A percentile compares a stretch with the other conserved stretches of the same genome.
Evolutionary conservation across 2,888 invertebrate genomes (phyloP).

Genomic region (Eupeodes latifasciatus): DNA sequence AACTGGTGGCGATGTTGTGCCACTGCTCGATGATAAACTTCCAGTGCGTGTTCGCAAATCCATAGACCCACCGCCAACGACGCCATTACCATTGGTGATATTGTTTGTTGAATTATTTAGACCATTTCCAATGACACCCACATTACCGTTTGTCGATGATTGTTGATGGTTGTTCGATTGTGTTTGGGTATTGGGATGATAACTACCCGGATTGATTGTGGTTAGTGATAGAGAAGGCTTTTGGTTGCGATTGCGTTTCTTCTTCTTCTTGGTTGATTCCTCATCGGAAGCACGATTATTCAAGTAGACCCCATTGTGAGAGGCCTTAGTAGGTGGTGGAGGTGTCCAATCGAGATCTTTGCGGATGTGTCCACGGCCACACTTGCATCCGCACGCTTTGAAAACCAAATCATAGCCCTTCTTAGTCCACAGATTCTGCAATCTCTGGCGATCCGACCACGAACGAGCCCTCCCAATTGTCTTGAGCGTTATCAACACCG

Average conservation of each 20-base stretch:
- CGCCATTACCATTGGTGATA: no score
- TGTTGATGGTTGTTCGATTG: constrained; percentile 68
- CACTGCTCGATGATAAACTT: constrained; percentile 90
- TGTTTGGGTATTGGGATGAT: constrained; percentile 81
- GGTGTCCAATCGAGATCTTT: constrained; percentile 97
- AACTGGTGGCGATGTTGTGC: constrained; percentile 92
- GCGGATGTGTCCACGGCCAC: constrained; percentile 95
- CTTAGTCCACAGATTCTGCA: constrained; percentile 98
- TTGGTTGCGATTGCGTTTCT: constrained; percentile 88
- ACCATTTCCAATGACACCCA: constrained; percentile 81
- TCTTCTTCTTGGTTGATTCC: constrained; percentile 87
- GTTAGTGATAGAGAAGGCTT: constrained; percentile 87
- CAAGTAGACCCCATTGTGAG: constrained; percentile 78
- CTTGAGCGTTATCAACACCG: constrained; percentile 94
- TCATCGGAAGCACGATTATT: constrained; percentile 82
- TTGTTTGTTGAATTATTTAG: constrained; percentile 45
- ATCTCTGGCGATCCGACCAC: constrained; percentile 97
- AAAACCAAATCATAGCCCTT: constrained; percentile 98
- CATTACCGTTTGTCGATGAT: constrained; percentile 79
- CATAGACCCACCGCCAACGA: constrained; percentile 77
- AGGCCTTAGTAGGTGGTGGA: constrained; percentile 84
- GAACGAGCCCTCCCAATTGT: constrained; percentile 95
- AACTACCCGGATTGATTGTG: constrained; percentile 83
- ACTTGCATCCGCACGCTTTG: constrained; percentile 97
- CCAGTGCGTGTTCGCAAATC: constrained; percentile 89